Percentiles rank a stretch among this genome's conserved stretches.
phyloP scores from a whole-genome alignment of 1,140 invertebrate species.

The Aphidius ervi region DNA sequence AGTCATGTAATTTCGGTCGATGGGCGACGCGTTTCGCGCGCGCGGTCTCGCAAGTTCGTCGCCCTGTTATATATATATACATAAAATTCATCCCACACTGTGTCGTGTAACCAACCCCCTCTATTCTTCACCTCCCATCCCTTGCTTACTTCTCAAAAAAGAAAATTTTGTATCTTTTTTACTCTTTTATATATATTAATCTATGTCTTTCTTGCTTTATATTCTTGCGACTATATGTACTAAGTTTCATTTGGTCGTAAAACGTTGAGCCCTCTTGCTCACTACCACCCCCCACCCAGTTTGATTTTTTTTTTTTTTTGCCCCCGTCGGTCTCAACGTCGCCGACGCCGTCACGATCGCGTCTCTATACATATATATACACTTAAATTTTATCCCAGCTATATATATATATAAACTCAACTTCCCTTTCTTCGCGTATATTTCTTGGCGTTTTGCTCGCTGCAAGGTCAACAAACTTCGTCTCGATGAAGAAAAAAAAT shows the following conservation, averaged over 20 bases:
- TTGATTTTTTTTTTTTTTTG: conserved; percentile 1
- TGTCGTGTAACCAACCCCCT: conserved; percentile 7
- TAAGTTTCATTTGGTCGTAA: no score
- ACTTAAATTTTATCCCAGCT: neutral
- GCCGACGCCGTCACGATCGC: conserved; percentile 14
- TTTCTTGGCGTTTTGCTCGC: conserved; percentile 28
- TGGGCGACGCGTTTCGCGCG: conserved; percentile 18
- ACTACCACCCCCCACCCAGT: conserved; percentile 13
- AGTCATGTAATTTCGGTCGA: conserved; percentile 28
- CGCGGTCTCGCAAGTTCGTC: conserved; percentile 23
- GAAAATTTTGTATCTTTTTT: no score
- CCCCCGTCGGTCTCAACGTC: conserved; percentile 18
- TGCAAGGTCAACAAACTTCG: conserved; percentile 31
- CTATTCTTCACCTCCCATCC: neutral
- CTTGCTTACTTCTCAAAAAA: neutral
- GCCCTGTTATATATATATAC: conserved; percentile 13
- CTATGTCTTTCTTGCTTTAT: no score
- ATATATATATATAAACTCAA: neutral
- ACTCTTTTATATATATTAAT: no score
- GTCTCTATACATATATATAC: neutral
- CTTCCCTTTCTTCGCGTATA: conserved; percentile 14
- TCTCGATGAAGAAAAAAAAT: conserved; percentile 23
- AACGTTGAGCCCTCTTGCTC: neutral
- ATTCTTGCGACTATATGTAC: no score
- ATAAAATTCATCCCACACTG: conserved; percentile 22